Conservation (phyloP, 2,888 invertebrate genomes). For the Synergus japonicus region DNA sequence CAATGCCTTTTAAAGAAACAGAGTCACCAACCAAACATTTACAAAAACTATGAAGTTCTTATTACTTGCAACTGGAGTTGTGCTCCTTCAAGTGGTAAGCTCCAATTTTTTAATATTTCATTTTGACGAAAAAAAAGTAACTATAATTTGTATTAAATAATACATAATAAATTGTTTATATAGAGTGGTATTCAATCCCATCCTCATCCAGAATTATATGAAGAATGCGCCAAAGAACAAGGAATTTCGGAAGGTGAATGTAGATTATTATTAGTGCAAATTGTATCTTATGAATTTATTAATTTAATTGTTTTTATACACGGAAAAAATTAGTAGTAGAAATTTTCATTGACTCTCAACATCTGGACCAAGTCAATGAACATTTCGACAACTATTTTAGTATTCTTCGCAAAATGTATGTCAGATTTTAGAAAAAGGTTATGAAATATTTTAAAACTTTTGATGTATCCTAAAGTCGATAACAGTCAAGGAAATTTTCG, state of each 20-base stretch:
- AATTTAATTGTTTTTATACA: neutral
- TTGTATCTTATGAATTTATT: too few species aligned
- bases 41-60: neutral
- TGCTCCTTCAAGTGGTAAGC: conserved; percentile 14
- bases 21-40: too few species aligned
- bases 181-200: neutral
- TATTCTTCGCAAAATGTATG: too few species aligned
- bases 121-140: neutral
- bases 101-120: neutral
- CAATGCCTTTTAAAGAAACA: neutral
- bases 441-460: too few species aligned
- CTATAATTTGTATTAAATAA: neutral
- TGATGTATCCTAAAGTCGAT: too few species aligned
- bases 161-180: neutral
- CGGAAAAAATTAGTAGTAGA: too few species aligned
- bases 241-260: neutral
- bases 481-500: too few species aligned
- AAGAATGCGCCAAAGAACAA: conserved; percentile 5
- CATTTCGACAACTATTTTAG: too few species aligned
- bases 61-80: neutral
- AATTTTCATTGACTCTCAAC: too few species aligned
- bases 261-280: neutral
- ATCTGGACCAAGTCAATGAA: too few species aligned
- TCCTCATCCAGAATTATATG: too few species aligned
- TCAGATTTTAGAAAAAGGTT: too few species aligned